Evolutionary conservation across 2,888 invertebrate species (phyloP), one percentile per base, ranked within the genome.

Genomic region (Heliconius ismenius): DNA sequence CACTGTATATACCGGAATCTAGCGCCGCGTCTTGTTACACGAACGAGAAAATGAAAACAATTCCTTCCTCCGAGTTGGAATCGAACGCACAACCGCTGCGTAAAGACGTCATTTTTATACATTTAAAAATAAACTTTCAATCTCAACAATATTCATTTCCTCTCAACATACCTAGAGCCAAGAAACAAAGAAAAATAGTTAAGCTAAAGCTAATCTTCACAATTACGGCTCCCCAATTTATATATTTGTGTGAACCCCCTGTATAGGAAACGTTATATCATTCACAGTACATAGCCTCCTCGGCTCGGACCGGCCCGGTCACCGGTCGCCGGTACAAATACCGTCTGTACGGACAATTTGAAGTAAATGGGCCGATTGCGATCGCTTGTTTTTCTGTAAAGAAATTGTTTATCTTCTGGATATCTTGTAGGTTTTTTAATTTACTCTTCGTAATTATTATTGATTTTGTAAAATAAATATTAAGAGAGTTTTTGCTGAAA

Each of bases 271-370:
- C 76, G 39, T 64, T 79, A 77, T 43, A 80, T 81, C 79, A 81
- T 81, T 75, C 72, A 74, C 77, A 76, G 75, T 67, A 74, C 78
- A 77, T 76, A 78, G 73, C 74, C 75, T 49, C 49, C 49, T 58
- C 58, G 10, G 58, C 75, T 36, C 58, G 75, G 76, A 77, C 73
- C 75, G 73, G 77, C 76, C 64, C 32, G 77, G 64, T 78, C 39
- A 78, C 64, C 32, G 77, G 32, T 32, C 32, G 6, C 67, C 32
- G 77, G 68, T 78, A 75, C 76, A 67, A 73, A 73, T 69, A 83
- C 70, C 76, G 86, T 86, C 86, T 84, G 85, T 84, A 87, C 90
- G 91, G 86, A 81, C 88, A 87, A 90, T 90, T 91, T 86, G 89
- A 83, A 83, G 82, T 82, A 84, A 90, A 91, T 90, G 90, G 88